Percentiles rank a stretch among this genome's conserved stretches.
These are phyloP conservation scores for Hyperoodon ampullatus DNA, from an alignment of 2,113 vertebrate species.

Conservation along the genomic window DNA sequence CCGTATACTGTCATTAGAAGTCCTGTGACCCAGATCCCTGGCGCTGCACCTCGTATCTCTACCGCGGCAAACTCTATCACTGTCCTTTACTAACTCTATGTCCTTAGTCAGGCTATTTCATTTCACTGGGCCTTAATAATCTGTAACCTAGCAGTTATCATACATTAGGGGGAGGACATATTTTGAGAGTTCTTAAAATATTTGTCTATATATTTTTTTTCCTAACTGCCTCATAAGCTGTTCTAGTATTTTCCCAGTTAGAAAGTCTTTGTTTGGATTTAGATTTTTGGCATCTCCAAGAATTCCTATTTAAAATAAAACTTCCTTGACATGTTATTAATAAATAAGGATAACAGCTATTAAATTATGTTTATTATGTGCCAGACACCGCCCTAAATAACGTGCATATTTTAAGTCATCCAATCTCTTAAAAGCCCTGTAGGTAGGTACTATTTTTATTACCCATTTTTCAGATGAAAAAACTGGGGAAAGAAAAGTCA, in stretches of 20 bases:
- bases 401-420: not conserved
- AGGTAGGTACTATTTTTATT: not conserved
- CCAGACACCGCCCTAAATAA: not conserved
- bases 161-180: not conserved
- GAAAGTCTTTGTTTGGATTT: not conserved
- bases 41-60: rapidly evolving
- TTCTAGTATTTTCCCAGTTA: not conserved
- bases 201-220: not conserved
- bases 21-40: not conserved
- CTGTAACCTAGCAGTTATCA: not conserved
- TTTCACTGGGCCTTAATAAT: not conserved
- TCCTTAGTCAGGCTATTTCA: not conserved
- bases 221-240: not conserved
- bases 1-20: not conserved
- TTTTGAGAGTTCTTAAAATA: not conserved
- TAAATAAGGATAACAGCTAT: not conserved
- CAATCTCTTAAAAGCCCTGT: not conserved
- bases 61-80: not conserved
- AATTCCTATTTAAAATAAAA: slow-evolving; percentile 1
- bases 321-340: not conserved
- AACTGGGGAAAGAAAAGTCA: not conserved
- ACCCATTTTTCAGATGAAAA: not conserved
- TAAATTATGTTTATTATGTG: not conserved
- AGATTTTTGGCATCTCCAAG: not conserved
- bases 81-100: not conserved